Conservation (phyloP, 2,888 invertebrate species). For the Athalia cordata region DNA sequence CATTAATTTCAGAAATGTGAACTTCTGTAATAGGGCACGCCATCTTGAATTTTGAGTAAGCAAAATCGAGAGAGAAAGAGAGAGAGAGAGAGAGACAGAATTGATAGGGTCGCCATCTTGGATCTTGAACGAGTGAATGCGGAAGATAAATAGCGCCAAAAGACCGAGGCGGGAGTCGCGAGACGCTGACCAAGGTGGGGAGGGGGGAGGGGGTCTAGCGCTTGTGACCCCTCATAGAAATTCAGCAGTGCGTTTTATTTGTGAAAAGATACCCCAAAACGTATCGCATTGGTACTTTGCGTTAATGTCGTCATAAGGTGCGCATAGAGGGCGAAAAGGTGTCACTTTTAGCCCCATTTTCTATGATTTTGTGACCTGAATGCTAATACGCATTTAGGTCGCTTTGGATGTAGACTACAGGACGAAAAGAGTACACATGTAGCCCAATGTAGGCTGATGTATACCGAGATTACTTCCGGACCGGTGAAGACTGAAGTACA, state of each 20-base stretch:
- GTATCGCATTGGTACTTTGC: slow-evolving; percentile 5
- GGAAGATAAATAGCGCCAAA: no score
- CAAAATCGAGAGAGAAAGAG: no score
- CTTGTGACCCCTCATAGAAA: slow-evolving; percentile 12
- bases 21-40: no score
- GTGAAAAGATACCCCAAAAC: slow-evolving; percentile 8
- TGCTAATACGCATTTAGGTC: background rate
- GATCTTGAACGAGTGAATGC: no score
- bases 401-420: slow-evolving; percentile 9
- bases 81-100: no score
- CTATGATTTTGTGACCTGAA: background rate
- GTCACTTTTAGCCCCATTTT: slow-evolving; percentile 3
- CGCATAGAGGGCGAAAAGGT: slow-evolving; percentile 5
- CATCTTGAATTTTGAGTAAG: no score
- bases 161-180: no score
- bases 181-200: no score
- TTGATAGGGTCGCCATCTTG: no score
- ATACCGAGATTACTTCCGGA: slow-evolving; percentile 6
- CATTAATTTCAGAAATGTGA: no score
- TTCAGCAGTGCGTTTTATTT: slow-evolving; percentile 8
- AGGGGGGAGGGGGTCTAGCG: no score
- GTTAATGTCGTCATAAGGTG: slow-evolving; percentile 11
- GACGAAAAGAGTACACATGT: slow-evolving; percentile 1
- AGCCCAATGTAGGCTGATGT: slow-evolving; percentile 15
- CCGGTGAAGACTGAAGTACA: slow-evolving; percentile 3